Conservation (phyloP, 1,140 invertebrate genomes). For the Trichonephila clavipes region DNA sequence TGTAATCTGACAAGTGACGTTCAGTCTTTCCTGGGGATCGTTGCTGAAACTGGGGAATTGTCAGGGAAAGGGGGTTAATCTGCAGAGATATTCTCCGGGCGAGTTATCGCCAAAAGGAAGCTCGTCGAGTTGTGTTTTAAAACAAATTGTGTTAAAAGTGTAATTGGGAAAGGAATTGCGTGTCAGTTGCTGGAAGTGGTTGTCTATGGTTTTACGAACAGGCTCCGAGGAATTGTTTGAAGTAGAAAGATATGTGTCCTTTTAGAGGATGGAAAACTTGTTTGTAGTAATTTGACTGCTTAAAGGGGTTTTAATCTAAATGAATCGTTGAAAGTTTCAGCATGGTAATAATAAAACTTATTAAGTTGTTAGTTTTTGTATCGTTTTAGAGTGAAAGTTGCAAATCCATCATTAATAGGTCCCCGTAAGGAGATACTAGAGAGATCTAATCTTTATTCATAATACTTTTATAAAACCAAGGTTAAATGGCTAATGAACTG, state of each 20-base stretch:
- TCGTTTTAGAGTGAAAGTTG: not conserved
- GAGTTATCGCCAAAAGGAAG: constrained; percentile 25
- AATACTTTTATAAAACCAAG: no score
- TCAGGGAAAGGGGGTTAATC: constrained; percentile 18
- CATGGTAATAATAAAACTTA: not conserved
- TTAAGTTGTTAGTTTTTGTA: not conserved
- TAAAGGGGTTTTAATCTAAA: not conserved
- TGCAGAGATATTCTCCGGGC: not conserved
- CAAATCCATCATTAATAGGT: no score
- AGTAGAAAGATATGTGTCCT: no score
- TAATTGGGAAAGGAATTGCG: constrained; percentile 23
- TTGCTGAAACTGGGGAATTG: constrained; percentile 26
- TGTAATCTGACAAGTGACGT: constrained; percentile 74
- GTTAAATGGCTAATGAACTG: no score
- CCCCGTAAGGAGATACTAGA: no score
- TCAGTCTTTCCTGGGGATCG: not conserved
- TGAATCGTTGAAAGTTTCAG: not conserved
- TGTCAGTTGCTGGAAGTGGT: not conserved
- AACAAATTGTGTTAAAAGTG: constrained; percentile 54
- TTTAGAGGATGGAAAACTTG: not conserved
- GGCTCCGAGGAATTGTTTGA: not conserved
- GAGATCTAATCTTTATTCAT: no score
- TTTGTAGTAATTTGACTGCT: not conserved
- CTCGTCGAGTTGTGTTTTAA: not conserved
- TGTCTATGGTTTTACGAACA: not conserved